Evolutionary conservation across 2,797 vertebrate species (phyloP), one percentile per base, ranked within the genome.

Genomic region (Rhadinocentrus ornatus): DNA sequence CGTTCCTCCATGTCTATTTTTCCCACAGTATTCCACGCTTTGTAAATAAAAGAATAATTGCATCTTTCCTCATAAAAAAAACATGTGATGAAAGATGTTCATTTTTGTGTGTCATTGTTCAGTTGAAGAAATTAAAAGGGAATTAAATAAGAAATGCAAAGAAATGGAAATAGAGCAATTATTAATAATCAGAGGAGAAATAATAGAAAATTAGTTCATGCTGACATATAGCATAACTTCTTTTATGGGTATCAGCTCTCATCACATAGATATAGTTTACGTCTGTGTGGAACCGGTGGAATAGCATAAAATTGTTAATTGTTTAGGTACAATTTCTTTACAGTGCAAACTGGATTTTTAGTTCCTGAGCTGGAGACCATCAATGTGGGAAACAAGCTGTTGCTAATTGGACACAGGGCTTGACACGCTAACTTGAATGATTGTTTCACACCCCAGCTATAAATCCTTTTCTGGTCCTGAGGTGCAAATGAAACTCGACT

Each of bases 401-500:
- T 67, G 75, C 80, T 88, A 88, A 90, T 90, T 89, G 82, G 91
- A 86, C 69, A n/a, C 69, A 44, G 16, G 72, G 77, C 79, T 79
- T 58, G 81, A 77, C 79, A 77, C 16, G 57, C 75, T 63, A 87
- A 81, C 75, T 48, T 89, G 84, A 91, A 77, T 81, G 82, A 89
- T 88, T 78, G 88, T 81, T 88, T 91, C 84, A 86, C 90, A 87
- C 78, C 77, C 58, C 29, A 24, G 57, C 79, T 29, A 84, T 90
- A 91, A 92, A 92, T 90, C 86, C 81, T 77, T 81, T 75, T 76
- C 66, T 72, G 50, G 75, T 84, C 61, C 62, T 52, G 69, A 85
- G 80, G 89, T 88, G 88, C 75, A 76, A 92, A 86, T 82, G 73
- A 69, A 85, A 57, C 76, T 55, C 2, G 7, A 66, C 75, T 76